Evolutionary conservation across 2,797 vertebrate genomes (phyloP), one percentile per base, ranked within the genome.

Genomic region (Danio choprae): DNA sequence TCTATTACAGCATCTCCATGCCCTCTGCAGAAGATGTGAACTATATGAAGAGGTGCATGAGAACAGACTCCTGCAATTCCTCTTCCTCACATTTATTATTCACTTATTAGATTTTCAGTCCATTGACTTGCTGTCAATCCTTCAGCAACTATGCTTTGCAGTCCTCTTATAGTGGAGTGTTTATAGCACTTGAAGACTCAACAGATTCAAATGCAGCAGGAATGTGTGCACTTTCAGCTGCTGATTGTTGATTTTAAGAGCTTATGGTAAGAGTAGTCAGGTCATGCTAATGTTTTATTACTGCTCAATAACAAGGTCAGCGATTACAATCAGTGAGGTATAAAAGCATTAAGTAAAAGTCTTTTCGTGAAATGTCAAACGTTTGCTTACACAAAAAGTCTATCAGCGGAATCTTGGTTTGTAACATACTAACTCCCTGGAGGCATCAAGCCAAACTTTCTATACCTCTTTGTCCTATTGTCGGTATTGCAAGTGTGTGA

Each of bases 101-200:
- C 50, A 69, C 38, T 71, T 64, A 70, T 80, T 80, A 71, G 48
- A 79, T 70, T 75, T 69, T n/a, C 75, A 44, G 18, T 22, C 38
- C 53, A 79, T 62, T 80, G 51, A 80, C 51, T 63, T 68, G n/a
- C 75, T 73, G 72, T 69, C 74, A 74, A 20, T 74, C 64, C 75
- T 70, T 67, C 3, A 58, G 29, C 63, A 69, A 51, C 0, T 40
- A 64, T 46, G 43, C 63, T 36, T 67, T 77, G 41, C 20, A 38
- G 41, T 4, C 7, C 8, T 67, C 20, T 76, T 65, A 41, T 13
- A 44, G 40, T 22, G 2, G 20, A 46, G 40, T 46, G 43, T 68
- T 59, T 48, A 38, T 15, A 77, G 63, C 40, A 68, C 15, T 77
- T 38, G 63, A 76, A 2, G n/a, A 59, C 43, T 46, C 41, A 18